Evolutionary conservation across 2,888 invertebrate species (phyloP), one percentile per base, ranked within the genome.

Genomic region (Cepaea hortensis): DNA sequence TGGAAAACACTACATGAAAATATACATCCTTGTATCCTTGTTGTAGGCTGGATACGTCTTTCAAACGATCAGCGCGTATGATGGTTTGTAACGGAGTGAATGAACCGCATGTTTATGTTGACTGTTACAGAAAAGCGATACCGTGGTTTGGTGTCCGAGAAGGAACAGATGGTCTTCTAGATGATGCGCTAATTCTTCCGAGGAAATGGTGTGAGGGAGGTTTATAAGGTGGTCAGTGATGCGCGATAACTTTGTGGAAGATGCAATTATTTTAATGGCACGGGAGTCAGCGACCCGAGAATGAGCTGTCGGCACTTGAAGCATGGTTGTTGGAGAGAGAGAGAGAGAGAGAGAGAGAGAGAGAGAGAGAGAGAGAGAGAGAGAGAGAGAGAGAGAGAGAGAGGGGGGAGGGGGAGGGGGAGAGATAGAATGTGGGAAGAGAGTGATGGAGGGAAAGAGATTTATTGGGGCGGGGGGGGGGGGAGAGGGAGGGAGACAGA

Each of bases 341-440:
- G n/a, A n/a, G n/a, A 70, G n/a, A 20, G 70, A 70, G n/a, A 70
- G n/a, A n/a, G 7, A 70, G 7, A 70, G 70, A 70, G 70, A 70
- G 70, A 70, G 70, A 20, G 70, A 70, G n/a, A n/a, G n/a, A 70
- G 70, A 20, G n/a, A 20, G n/a, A n/a, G n/a, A 70, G 20, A 20
- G 18, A 15, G 18, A 65, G 46, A 76, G 46, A 76, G n/a, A 80
- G 80, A 80, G 61, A 61, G 61, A 80, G 80, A 80, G 61, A 61
- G 61, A 80, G 80, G 61, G 61, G n/a, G n/a, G 35, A 35, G 35
- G n/a, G 61, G n/a, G 61, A 61, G 23, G 20, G 7, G n/a, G 6
- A 23, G 61, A n/a, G 20, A 9, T 23, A 61, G 7, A 20, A 70
- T 15, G n/a, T 7, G n/a, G 13, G 15, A n/a, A 70, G 15, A n/a